A percentile compares a stretch with the other conserved stretches of the same genome.
These are phyloP conservation scores for human (Homo sapiens) DNA, from an alignment of 2,113 vertebrate genomes.

Conservation along the genomic window DNA sequence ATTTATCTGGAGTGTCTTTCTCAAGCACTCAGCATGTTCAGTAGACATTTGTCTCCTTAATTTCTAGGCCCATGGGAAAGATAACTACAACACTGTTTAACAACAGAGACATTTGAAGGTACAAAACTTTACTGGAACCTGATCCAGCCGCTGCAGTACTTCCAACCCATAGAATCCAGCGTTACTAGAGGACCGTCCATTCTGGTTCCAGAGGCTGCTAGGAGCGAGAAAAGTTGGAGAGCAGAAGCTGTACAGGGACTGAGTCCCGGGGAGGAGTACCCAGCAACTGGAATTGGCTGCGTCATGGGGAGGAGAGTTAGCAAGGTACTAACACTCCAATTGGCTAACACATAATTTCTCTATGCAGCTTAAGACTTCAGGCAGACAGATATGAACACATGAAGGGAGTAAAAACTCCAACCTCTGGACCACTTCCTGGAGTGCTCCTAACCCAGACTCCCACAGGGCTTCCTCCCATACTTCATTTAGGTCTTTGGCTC, in stretches of 20 bases:
- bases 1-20: neutral
- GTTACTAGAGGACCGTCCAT: neutral
- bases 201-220: neutral
- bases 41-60: neutral
- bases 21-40: neutral
- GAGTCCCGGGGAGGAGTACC: neutral
- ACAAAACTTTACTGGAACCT: neutral
- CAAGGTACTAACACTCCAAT: neutral
- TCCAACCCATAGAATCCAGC: neutral
- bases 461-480: neutral
- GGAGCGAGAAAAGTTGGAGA: neutral
- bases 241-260: neutral
- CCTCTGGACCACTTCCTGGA: neutral
- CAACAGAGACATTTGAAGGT: neutral
- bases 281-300: neutral
- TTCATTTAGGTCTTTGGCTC: neutral
- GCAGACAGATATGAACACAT: neutral
- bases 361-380: neutral
- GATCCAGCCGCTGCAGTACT: neutral
- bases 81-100: conserved; percentile 24
- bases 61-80: neutral
- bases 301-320: neutral
- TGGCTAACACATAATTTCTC: neutral
- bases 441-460: neutral
- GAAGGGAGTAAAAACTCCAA: neutral